Evolutionary conservation across 1,140 invertebrate species (phyloP), one percentile per base, ranked within the genome.

Genomic region (Zaprionus kolodkinae): DNA sequence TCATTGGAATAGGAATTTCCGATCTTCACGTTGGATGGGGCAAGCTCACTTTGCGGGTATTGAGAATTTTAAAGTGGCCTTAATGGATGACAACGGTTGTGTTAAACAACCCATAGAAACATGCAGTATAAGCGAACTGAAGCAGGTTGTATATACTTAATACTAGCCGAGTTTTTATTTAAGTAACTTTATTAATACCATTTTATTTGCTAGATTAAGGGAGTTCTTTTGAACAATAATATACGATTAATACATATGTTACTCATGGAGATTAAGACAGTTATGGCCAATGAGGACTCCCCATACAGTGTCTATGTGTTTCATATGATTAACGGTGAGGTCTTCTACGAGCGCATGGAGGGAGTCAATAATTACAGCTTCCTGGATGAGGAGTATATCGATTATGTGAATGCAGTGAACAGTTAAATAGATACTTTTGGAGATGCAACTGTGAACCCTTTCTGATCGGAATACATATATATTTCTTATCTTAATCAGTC

Each of bases 371-470:
- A 69, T 7, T n/a, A 74, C 2, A 63, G 38, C 21, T 69, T 17
- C n/a, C 72, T 74, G 6, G 52, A 55, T 7, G n/a, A 62, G 11
- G 59, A 62, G 5, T 74, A 62, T 11, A 69, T 74, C n/a, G 5
- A 55, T 10, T 62, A 62, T 45, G 17, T 57, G 11, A 63, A 57
- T 6, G 30, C 50, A 27, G 13, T 30, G 15, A 11, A 45, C 52
- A 54, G 25, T 15, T 55, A 13, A 13, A 21, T 21, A 30, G 1
- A 30, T 30, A 6, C 27, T 6, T 30, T 30, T 30, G 3, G 6
- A 30, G 27, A 30, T 30, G 1, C 27, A 30, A 30, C 3, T 30
- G 4, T 30, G 3, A 30, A 30, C 6, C 3, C 4, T 30, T 30
- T 30, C 27, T 5, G 27, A 21, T 21, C 27, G 6, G 27, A 30